These are phyloP conservation scores for Brachypalpus laphriformis DNA, from an alignment of 2,888 invertebrate species.

Conservation along the genomic window DNA sequence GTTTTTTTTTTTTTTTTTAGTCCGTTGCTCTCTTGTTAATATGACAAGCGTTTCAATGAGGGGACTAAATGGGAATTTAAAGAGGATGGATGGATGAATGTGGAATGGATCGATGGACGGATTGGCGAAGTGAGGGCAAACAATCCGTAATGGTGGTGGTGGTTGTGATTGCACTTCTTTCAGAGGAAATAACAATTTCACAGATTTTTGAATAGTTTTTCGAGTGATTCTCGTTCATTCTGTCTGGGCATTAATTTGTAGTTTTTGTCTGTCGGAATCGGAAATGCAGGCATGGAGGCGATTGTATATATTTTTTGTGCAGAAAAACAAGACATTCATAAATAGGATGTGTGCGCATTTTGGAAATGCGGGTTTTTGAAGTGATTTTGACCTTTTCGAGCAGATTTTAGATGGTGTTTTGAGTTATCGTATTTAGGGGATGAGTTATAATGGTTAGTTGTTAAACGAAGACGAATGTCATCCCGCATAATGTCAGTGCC, in stretches of 20 bases:
- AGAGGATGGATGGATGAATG: constrained; percentile 20
- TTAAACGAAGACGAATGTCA: neutral
- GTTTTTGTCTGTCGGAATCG: constrained; percentile 23
- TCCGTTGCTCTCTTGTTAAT: constrained; percentile 31
- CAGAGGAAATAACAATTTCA: constrained; percentile 45
- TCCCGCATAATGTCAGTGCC: neutral
- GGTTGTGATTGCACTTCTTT: constrained; percentile 27
- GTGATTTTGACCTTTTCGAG: constrained; percentile 16
- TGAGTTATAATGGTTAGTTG: neutral
- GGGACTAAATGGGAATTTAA: constrained; percentile 26
- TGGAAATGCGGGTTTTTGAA: constrained; percentile 33
- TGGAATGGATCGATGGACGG: constrained; percentile 20
- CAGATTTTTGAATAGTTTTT: constrained; percentile 5
- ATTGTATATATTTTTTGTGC: constrained; percentile 2
- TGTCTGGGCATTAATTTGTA: constrained; percentile 13
- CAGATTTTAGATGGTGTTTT: neutral
- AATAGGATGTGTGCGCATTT: constrained; percentile 1
- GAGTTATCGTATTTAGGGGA: neutral
- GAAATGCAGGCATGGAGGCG: constrained; percentile 21
- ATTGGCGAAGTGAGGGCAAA: neutral
- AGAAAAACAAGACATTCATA: neutral
- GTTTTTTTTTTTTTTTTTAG: neutral
- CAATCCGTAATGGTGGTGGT: neutral
- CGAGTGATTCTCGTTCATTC: neutral
- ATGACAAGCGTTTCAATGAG: constrained; percentile 37